Evolutionary conservation across 2,797 vertebrate species (phyloP), one percentile per base, ranked within the genome.

Genomic region (Momotus momota): DNA sequence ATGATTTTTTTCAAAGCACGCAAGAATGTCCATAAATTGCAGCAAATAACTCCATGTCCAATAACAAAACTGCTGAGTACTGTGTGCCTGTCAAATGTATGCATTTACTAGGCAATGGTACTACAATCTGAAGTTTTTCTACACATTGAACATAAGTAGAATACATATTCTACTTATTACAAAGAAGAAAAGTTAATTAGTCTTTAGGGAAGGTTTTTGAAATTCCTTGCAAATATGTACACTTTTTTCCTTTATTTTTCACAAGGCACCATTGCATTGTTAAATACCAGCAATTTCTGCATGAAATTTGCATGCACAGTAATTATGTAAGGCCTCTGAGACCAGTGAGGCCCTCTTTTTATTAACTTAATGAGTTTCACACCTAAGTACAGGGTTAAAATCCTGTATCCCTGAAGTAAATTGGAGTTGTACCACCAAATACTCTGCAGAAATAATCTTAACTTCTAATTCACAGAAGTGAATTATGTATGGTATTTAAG

Each of bases 51-150:
- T 58, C 45, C 46, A 83, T 55, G 54, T 70, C 52, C 48, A 67
- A 13, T 6, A 64, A 73, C 66, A 97, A 96, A 94, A 67, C 35
- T 73, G 60, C 67, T 31, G 65, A 85, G 52, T 66, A 66, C 52
- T 61, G 17, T 72, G 43, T 48, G 31, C 65, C 49, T 60, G 81
- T 88, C 61, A n/a, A 80, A 64, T 62, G 41, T 40, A 72, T 55
- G 15, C 9, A 40, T 67, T 90, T 86, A 72, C 73, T 90, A 96
- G 97, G 71, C 91, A 96, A 16, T 58, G 54, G 64, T 94, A 95
- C 78, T 87, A 79, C 18, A 19, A 49, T 64, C 79, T 74, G 40
- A 18, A 35, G 38, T 35, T 72, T 75, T 91, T 45, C 48, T 80
- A 23, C 9, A 67, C 54, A 69, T 12, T 64, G 14, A 31, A 46